Evolutionary conservation across 2,888 invertebrate genomes (phyloP).

Genomic region (Tholera decimalis): DNA sequence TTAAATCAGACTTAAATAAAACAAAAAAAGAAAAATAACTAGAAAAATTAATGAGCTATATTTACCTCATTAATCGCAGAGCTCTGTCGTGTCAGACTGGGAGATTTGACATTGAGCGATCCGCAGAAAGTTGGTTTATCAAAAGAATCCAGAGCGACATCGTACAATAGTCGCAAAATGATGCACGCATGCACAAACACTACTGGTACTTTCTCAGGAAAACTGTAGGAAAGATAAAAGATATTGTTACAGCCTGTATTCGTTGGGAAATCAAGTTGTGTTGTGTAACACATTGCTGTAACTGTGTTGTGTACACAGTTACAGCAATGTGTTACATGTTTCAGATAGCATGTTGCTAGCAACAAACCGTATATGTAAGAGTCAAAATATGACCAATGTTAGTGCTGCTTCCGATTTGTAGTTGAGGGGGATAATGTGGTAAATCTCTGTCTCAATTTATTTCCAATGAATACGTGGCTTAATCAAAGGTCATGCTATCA

Average conservation of each 20-base stretch:
- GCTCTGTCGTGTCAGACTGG: slow-evolving; percentile 92
- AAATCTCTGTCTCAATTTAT: slow-evolving; percentile 6
- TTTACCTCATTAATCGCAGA: slow-evolving; percentile 92
- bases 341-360: neutral
- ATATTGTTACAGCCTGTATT: neutral
- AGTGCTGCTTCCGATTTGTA: neutral
- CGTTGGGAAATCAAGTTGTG: slow-evolving; percentile 7
- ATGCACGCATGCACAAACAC: slow-evolving; percentile 96
- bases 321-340: neutral
- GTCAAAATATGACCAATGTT: neutral
- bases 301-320: too few species aligned
- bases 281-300: too few species aligned
- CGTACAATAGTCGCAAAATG: slow-evolving; percentile 97
- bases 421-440: neutral
- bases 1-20: neutral
- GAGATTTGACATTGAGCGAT: slow-evolving; percentile 93
- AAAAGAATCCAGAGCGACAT: slow-evolving; percentile 98
- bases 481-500: slow-evolving; percentile 28
- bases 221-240: slow-evolving; percentile 81
- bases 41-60: neutral
- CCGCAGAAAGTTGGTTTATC: slow-evolving; percentile 96
- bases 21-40: neutral
- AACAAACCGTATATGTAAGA: neutral
- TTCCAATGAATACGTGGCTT: slow-evolving; percentile 5
- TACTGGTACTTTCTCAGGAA: slow-evolving; percentile 94